Conservation (phyloP, 2,888 invertebrate genomes). For the Abrostola triplasia region DNA sequence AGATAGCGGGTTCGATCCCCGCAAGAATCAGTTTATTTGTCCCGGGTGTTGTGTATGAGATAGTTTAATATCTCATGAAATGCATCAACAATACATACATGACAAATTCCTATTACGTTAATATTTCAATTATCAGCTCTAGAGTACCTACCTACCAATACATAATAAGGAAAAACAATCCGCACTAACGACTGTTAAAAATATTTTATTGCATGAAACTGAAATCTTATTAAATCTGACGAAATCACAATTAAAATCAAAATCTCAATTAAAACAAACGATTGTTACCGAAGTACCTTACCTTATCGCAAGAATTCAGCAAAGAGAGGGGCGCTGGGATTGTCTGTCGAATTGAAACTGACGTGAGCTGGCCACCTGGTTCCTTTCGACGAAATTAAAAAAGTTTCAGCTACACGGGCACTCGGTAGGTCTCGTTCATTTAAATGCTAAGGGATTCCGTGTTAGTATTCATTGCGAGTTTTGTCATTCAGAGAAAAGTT, state of each 20-base stretch:
- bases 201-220: too few relatives aligned
- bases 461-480: constrained; percentile 84
- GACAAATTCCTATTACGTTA: too few relatives aligned
- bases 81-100: too few relatives aligned
- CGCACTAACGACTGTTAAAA: too few relatives aligned
- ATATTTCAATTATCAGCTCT: too few relatives aligned
- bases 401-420: constrained; percentile 81
- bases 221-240: not conserved
- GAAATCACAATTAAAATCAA: constrained; percentile 58
- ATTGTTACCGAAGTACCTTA: constrained; percentile 61
- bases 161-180: too few relatives aligned
- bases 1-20: too few relatives aligned
- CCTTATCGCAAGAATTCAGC: constrained; percentile 72
- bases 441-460: constrained; percentile 83
- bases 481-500: constrained; percentile 81
- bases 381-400: constrained; percentile 85
- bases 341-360: constrained; percentile 79
- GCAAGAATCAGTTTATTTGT: too few relatives aligned
- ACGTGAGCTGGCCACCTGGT: constrained; percentile 82
- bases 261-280: constrained; percentile 74
- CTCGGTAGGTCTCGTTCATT: constrained; percentile 80
- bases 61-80: too few relatives aligned
- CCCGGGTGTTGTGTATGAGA: too few relatives aligned
- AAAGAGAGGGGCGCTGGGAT: constrained; percentile 60
- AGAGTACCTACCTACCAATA: too few relatives aligned